phyloP scores from a whole-genome alignment of 2,888 invertebrate species.

The Lasioglossum figueresi region DNA sequence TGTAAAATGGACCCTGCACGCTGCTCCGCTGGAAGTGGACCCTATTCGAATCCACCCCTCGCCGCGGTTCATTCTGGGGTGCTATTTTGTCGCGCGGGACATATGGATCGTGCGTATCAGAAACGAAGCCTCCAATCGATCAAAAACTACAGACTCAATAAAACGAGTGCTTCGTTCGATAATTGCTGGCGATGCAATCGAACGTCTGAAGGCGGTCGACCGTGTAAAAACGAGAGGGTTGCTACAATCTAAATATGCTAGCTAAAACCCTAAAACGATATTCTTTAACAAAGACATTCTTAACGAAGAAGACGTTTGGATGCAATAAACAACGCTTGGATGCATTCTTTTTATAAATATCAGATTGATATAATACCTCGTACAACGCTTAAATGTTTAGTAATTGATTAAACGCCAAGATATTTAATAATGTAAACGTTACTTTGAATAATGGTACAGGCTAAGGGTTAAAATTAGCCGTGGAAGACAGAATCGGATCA shows the following conservation, averaged over 20 bases:
- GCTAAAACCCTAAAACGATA: background rate
- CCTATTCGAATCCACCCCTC: conserved; percentile 54
- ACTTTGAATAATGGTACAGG: too few species aligned
- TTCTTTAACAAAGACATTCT: background rate
- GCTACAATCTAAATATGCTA: background rate
- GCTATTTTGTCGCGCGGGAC: conserved; percentile 38
- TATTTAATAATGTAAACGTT: too few species aligned
- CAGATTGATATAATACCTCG: too few species aligned
- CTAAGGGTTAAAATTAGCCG: too few species aligned
- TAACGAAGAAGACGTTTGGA: too few species aligned
- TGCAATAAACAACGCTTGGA: too few species aligned
- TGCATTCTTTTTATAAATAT: too few species aligned
- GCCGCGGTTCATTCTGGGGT: conserved; percentile 17
- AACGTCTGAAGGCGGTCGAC: conserved; percentile 14
- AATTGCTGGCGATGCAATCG: background rate
- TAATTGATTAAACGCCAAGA: too few species aligned
- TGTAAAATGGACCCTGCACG: conserved; percentile 14
- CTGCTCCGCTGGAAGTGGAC: conserved; percentile 54
- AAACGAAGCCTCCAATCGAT: conserved; percentile 6
- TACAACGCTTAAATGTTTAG: too few species aligned
- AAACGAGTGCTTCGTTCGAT: background rate
- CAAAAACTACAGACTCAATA: background rate
- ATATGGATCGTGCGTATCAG: conserved; percentile 26
- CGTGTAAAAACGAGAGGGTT: background rate
- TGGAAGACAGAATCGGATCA: too few species aligned